These are phyloP conservation scores for Drosophila paucipuncta DNA, from an alignment of 2,888 invertebrate species.

Conservation along the genomic window DNA sequence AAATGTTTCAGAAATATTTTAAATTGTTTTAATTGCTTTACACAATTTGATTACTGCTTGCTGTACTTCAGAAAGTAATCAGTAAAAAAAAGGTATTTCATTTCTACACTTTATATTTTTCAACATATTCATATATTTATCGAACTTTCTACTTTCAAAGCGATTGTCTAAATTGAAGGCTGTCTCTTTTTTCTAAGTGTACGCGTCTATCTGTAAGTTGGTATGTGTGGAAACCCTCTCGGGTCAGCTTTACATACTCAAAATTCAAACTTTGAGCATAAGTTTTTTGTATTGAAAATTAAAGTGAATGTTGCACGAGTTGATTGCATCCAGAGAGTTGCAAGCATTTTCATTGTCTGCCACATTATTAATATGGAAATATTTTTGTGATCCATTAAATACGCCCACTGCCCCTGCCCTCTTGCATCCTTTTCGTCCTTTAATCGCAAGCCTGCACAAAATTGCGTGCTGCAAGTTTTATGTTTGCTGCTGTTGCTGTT, in stretches of 20 bases:
- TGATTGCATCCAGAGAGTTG: neutral
- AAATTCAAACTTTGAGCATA: conserved; percentile 55
- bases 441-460: conserved; percentile 33
- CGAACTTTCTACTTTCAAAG: neutral
- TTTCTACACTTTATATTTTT: neutral
- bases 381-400: conserved; percentile 22
- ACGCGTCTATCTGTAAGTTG: neutral
- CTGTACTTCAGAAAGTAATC: too few species aligned
- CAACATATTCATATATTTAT: too few species aligned
- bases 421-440: neutral
- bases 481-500: conserved; percentile 19
- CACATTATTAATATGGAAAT: conserved; percentile 43
- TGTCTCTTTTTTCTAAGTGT: neutral
- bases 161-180: neutral
- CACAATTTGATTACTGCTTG: too few species aligned
- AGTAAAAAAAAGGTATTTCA: too few species aligned
- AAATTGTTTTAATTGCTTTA: neutral
- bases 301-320: conserved; percentile 37
- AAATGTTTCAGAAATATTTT: too few species aligned
- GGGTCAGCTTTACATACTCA: conserved; percentile 47
- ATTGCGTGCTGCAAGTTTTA: conserved; percentile 38
- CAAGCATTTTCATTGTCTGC: conserved; percentile 2
- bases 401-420: neutral
- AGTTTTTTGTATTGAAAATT: conserved; percentile 60
- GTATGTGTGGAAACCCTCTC: conserved; percentile 3